Evolutionary conservation across 2,113 vertebrate species (phyloP).

Genomic region (Atractosteus spatula): DNA sequence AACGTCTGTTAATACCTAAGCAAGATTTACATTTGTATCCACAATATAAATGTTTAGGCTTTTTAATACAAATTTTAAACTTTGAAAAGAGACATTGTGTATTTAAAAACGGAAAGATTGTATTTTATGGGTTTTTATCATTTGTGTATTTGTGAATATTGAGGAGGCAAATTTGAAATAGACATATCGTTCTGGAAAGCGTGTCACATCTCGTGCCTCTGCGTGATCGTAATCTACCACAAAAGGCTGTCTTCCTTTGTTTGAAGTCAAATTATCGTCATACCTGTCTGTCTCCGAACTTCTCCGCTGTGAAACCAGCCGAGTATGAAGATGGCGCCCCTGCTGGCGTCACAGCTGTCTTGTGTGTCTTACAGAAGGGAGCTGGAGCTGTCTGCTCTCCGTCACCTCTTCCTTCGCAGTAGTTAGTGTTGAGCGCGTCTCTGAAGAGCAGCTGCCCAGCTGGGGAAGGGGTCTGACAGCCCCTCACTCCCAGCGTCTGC

Average conservation of each 20-base stretch:
- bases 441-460: too few species aligned
- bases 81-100: too few species aligned
- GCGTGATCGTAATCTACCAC: neutral
- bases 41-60: too few species aligned
- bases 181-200: neutral
- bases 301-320: neutral
- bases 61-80: too few species aligned
- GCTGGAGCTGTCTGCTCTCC: neutral
- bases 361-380: neutral
- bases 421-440: neutral
- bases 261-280: conserved; percentile 6
- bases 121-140: too few species aligned
- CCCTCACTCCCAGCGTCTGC: neutral
- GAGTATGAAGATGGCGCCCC: neutral
- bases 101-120: too few species aligned
- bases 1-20: too few species aligned
- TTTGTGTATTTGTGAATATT: neutral
- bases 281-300: neutral
- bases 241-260: neutral
- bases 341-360: neutral
- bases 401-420: neutral
- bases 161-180: neutral
- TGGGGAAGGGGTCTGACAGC: neutral
- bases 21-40: too few species aligned
- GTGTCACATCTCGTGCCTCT: neutral